These are phyloP conservation scores for Sternarchorhynchus goeldii DNA, from an alignment of 2,797 vertebrate genomes.

Conservation along the genomic window DNA sequence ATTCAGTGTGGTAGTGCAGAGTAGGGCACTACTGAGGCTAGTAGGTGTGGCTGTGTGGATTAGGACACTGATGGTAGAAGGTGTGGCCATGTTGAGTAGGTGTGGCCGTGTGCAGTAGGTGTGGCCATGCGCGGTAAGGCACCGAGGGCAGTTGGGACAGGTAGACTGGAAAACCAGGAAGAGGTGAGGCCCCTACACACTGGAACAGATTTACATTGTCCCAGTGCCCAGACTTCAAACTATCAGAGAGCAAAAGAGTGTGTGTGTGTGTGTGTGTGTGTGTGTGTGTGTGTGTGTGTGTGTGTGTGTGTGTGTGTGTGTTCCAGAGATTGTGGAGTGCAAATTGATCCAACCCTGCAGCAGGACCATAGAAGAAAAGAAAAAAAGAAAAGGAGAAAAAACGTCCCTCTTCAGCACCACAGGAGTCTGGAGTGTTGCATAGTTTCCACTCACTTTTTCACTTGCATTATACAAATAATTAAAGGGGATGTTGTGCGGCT, in stretches of 20 bases:
- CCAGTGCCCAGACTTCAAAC: constrained; percentile 58
- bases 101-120: too few relatives aligned
- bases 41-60: too few relatives aligned
- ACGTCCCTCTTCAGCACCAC: constrained; percentile 56
- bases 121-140: too few relatives aligned
- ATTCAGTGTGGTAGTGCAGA: too few relatives aligned
- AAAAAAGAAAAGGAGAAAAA: constrained; percentile 40
- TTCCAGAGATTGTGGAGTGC: constrained; percentile 59
- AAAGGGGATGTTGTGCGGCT: constrained; percentile 69
- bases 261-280: constrained; percentile 43
- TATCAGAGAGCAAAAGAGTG: constrained; percentile 49
- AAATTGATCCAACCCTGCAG: constrained; percentile 59
- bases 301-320: too few relatives aligned
- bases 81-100: too few relatives aligned
- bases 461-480: constrained; percentile 75
- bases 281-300: constrained; percentile 41
- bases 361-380: constrained; percentile 47
- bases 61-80: too few relatives aligned
- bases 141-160: constrained; percentile 11
- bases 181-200: neutral
- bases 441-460: constrained; percentile 76
- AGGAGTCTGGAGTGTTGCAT: constrained; percentile 66
- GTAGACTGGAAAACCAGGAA: neutral
- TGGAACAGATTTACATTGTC: constrained; percentile 62
- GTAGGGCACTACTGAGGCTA: too few relatives aligned